Base-by-base conservation (phyloP, 2,113 vertebrate species). In the Catharus minimus region DNA sequence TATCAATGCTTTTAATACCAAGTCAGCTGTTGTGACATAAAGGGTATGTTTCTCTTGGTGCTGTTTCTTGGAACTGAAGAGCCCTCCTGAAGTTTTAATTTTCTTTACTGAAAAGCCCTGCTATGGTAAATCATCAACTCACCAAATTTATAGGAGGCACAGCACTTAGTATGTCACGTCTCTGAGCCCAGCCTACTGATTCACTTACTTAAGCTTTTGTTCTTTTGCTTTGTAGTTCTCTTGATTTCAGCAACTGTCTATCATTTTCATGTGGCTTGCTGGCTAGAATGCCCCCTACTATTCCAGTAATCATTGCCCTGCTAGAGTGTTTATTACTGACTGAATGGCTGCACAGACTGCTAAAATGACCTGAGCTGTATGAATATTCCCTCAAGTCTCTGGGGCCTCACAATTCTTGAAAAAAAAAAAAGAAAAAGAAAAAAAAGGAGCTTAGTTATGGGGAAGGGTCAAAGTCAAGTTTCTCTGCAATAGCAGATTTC, bases 61-160 rank as follows among this genome's bases (percentile, higher is more conserved):
- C 83, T 87, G 62, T 90, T 96, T 90, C 90, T 94, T 94, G 92
- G 93, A 95, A 94, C 66, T 82, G 86, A 94, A 95, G 46, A 92
- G 92, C 88, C 93, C 90, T 94, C 93, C 93, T 93, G 88, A 95
- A 94, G 95, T 95, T 95, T 95, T 96, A 88, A 95, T 96, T 95
- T 96, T 95, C 90, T 93, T 90, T 94, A 92, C 88, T 96, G 92
- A 96, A 95, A 94, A 95, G 88, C 81, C 77, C 55, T 72, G 88
- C 92, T 86, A 95, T 95, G 94, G 86, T 92, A 96, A 95, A 92
- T 95, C 92, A 95, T 93, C 93, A 93, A 88, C 68, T 92, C 83
- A 86, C 90, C 82, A 95, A 90, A 95, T 95, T 94, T 95, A 94
- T 88, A 95, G 93, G 77, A 93, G 83, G 83, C 92, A 95, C 90